Base-by-base conservation (phyloP, 2,113 vertebrate genomes). In the Psettodes erumei region DNA sequence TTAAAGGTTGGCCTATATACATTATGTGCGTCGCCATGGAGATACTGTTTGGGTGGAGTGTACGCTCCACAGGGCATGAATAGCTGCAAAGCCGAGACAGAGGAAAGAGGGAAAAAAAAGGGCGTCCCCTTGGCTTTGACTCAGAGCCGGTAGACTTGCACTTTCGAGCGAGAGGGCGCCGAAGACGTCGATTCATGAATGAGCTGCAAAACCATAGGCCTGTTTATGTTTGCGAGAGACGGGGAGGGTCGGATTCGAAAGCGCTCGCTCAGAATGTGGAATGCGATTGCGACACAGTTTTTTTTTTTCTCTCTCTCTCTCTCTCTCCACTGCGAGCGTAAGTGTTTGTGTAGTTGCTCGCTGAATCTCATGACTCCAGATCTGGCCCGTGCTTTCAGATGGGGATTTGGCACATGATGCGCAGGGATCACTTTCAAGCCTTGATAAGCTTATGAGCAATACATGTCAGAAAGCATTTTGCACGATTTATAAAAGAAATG, bases 21-120 rank as follows among this genome's bases (percentile, higher is more conserved):
- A 76, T 37, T 73, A 75, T 82, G 90, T 85, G 89, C 89, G 86
- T 92, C 73, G 23, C 87, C 91, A 90, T 87, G 90, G 88, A 47
- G 84, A 93, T 64, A 71, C 45, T 92, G 91, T 93, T 92, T 92
- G 88, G 89, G 87, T 82, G 87, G 84, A 88, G 90, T 64, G 18
- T 69, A 33, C 11, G 65, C 86, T 89, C 77, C 83, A 75, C 74
- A 75, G 71, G 71, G 79, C 76, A 86, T 86, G 81, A 91, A 88
- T 85, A 82, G 77, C 59, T 78, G 50, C 47, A 83, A 71, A 82
- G 82, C 79, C 13, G 72, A 76, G 75, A 77, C 30, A 75, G 78
- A 79, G 79, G 76, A 74, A 80, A 71, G 76, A 69, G 68, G n/a
- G n/a, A 61, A 54, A 63, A 40, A 27, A 59, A 42, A 87, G 83